Conservation (phyloP, 2,888 invertebrate genomes). For the Dasysyrphus albostriatus region DNA sequence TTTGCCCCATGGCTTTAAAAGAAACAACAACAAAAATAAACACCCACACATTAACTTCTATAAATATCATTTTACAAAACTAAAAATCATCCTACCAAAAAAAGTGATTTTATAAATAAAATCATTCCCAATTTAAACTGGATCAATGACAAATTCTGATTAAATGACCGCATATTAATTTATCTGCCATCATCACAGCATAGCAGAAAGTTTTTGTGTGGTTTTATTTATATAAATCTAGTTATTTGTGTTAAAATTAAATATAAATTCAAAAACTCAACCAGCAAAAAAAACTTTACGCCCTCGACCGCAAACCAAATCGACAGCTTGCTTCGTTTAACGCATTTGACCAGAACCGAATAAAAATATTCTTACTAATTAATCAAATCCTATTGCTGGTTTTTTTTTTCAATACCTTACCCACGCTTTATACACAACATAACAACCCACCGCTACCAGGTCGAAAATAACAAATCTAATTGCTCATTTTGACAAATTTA, state of each 20-base stretch:
- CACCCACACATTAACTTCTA: no score
- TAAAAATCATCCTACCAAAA: not conserved
- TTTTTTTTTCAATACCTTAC: constrained; percentile 20
- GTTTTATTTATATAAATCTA: constrained; percentile 13
- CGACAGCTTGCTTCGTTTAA: constrained; percentile 32
- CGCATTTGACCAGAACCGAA: constrained; percentile 27
- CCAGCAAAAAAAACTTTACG: not conserved
- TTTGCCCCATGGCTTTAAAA: no score
- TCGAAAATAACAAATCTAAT: constrained; percentile 56
- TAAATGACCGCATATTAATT: constrained; percentile 36
- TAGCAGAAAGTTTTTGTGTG: constrained; percentile 18
- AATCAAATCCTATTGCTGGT: constrained; percentile 53
- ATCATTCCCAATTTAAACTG: not conserved
- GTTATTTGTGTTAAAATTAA: not conserved
- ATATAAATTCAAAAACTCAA: not conserved
- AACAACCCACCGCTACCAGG: constrained; percentile 27
- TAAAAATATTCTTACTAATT: constrained; percentile 51
- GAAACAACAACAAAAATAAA: no score
- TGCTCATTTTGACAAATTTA: constrained; percentile 72
- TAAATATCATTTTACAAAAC: no score
- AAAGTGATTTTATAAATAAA: constrained; percentile 7
- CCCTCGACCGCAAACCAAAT: constrained; percentile 31
- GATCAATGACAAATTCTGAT: constrained; percentile 26
- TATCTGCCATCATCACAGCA: constrained; percentile 21
- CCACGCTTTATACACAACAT: not conserved